phyloP scores from a whole-genome alignment of 2,113 vertebrate genomes.

The Antidorcas marsupialis region DNA sequence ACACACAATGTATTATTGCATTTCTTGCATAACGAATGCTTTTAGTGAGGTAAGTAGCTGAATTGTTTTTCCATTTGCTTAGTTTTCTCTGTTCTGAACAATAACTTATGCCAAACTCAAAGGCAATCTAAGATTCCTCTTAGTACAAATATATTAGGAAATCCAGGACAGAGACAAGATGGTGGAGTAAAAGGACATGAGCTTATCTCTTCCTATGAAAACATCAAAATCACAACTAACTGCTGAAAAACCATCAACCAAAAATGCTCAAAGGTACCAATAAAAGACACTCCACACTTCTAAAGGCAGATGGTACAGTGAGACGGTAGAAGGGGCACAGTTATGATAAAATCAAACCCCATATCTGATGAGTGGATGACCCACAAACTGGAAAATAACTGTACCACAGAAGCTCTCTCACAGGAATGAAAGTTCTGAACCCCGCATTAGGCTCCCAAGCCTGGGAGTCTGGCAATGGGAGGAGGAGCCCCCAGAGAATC shows the following conservation, averaged over 20 bases:
- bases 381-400: background rate
- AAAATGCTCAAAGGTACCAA: background rate
- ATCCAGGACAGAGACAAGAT: background rate
- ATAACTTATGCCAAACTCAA: background rate
- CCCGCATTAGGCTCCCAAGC: background rate
- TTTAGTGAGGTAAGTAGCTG: background rate
- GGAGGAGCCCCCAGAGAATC: background rate
- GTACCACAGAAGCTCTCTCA: background rate
- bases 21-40: background rate
- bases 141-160: background rate
- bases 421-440: background rate
- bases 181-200: background rate
- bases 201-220: background rate
- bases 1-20: accelerated
- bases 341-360: background rate
- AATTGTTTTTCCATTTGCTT: background rate
- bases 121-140: background rate
- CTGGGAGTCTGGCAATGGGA: background rate
- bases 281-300: background rate
- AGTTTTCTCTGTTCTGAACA: background rate
- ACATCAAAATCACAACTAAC: background rate
- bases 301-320: background rate
- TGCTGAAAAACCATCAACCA: background rate
- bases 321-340: background rate
- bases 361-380: background rate